Evolutionary conservation across 2,888 invertebrate genomes (phyloP).

Genomic region (Deilephila elpenor): DNA sequence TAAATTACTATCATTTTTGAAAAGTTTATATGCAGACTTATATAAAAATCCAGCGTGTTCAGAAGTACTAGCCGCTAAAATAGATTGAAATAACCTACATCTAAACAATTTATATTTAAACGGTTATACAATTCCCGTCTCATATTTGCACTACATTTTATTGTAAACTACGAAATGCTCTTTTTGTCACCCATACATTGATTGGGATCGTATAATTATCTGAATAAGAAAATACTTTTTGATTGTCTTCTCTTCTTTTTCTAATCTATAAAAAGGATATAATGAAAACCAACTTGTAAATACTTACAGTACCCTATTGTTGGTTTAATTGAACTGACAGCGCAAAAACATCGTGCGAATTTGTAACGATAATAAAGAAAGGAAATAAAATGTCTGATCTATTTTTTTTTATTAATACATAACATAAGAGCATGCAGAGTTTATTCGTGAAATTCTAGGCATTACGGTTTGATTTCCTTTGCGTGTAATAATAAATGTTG

Average conservation of each 20-base stretch:
- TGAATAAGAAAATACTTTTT: slow-evolving; percentile 18
- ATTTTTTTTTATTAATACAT: no score
- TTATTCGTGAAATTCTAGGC: not conserved
- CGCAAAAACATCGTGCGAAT: slow-evolving; percentile 13
- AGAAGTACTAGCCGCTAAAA: no score
- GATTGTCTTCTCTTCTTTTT: not conserved
- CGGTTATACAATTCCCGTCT: no score
- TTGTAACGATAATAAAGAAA: slow-evolving; percentile 7
- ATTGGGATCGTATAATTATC: slow-evolving; percentile 2
- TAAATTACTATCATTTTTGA: no score
- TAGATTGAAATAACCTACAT: no score
- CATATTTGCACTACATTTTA: not conserved
- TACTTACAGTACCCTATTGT: slow-evolving; percentile 8
- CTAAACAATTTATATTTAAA: no score
- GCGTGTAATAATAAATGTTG: not conserved
- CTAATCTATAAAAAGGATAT: slow-evolving; percentile 1
- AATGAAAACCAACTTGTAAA: slow-evolving; percentile 5
- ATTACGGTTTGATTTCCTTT: slow-evolving; percentile 11
- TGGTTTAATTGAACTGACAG: slow-evolving; percentile 20
- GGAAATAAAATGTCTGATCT: not conserved
- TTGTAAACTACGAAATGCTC: not conserved
- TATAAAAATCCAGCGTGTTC: no score
- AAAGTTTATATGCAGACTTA: no score
- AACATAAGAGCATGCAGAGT: not conserved
- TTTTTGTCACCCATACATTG: not conserved